These are phyloP conservation scores for Anodontia alba DNA, from an alignment of 2,888 invertebrate species.

Conservation along the genomic window DNA sequence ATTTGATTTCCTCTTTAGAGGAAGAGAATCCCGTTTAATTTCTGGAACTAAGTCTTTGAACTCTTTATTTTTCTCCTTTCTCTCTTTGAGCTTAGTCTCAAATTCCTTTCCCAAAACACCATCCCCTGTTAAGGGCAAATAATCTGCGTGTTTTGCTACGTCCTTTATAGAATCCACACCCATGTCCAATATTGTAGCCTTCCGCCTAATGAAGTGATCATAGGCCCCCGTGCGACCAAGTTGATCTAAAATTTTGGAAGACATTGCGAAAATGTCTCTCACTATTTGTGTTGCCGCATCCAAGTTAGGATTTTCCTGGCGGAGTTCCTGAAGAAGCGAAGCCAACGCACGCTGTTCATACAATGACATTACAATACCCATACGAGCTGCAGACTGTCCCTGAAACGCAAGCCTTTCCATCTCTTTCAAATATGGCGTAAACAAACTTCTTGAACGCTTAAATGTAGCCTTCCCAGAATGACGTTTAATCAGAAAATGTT, in stretches of 20 bases:
- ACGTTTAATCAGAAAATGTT: too few relatives aligned
- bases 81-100: constrained; percentile 45
- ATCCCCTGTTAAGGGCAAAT: constrained; percentile 30
- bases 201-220: constrained; percentile 34
- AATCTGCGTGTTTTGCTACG: constrained; percentile 16
- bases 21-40: neutral
- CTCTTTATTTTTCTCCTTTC: constrained; percentile 43
- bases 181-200: constrained; percentile 36
- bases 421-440: constrained; percentile 11
- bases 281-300: constrained; percentile 33
- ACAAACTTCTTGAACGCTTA: too few relatives aligned
- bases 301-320: constrained; percentile 21
- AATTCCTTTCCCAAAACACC: constrained; percentile 55
- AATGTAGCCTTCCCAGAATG: too few relatives aligned
- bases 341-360: constrained; percentile 38
- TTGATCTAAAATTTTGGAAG: constrained; percentile 42
- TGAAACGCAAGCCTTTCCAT: constrained; percentile 42
- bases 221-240: constrained; percentile 37
- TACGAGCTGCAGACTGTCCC: constrained; percentile 38
- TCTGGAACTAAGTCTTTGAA: constrained; percentile 39
- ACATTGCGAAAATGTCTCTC: constrained; percentile 54
- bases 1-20: neutral
- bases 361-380: constrained; percentile 31
- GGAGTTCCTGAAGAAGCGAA: neutral
- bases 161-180: constrained; percentile 38